Evolutionary conservation across 2,888 invertebrate species (phyloP).

Genomic region (Cheilosia scutellata): DNA sequence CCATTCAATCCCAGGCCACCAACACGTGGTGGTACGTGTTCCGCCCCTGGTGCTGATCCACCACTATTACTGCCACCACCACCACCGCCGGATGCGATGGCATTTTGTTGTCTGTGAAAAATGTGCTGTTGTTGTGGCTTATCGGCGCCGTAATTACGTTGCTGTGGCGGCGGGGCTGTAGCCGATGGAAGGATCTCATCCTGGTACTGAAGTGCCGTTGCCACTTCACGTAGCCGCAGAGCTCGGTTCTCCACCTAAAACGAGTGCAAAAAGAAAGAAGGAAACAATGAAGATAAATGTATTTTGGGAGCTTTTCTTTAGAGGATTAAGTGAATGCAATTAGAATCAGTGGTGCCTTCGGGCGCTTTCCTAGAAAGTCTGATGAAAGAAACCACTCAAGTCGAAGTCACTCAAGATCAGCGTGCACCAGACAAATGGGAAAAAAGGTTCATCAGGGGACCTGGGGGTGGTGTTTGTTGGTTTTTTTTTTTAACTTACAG

Average conservation of each 20-base stretch:
- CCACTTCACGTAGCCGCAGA: constrained; percentile 87
- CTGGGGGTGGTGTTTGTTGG: not conserved
- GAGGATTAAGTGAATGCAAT: constrained; percentile 69
- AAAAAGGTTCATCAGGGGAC: not conserved
- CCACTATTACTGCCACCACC: constrained; percentile 77
- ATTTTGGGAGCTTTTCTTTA: constrained; percentile 44
- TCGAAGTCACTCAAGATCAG: constrained; percentile 50
- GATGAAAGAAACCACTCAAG: constrained; percentile 42
- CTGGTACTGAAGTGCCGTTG: constrained; percentile 84
- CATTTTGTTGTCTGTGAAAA: constrained; percentile 73
- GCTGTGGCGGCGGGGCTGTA: constrained; percentile 77
- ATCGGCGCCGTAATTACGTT: constrained; percentile 77
- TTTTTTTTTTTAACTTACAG: constrained; percentile 9
- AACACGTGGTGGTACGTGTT: constrained; percentile 79
- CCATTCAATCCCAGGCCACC: constrained; percentile 81
- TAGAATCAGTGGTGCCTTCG: constrained; percentile 57
- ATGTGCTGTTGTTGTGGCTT: constrained; percentile 77
- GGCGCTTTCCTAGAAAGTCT: constrained; percentile 7
- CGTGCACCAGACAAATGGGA: constrained; percentile 23
- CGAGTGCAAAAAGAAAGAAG: constrained; percentile 42
- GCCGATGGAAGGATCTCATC: constrained; percentile 81
- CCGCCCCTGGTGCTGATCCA: constrained; percentile 80
- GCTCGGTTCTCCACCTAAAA: constrained; percentile 94
- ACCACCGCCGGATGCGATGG: constrained; percentile 74
- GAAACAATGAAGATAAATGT: constrained; percentile 56